Evolutionary conservation across 2,113 vertebrate species (phyloP), one percentile per base, ranked within the genome.

Genomic region (Bufo gargarizans): DNA sequence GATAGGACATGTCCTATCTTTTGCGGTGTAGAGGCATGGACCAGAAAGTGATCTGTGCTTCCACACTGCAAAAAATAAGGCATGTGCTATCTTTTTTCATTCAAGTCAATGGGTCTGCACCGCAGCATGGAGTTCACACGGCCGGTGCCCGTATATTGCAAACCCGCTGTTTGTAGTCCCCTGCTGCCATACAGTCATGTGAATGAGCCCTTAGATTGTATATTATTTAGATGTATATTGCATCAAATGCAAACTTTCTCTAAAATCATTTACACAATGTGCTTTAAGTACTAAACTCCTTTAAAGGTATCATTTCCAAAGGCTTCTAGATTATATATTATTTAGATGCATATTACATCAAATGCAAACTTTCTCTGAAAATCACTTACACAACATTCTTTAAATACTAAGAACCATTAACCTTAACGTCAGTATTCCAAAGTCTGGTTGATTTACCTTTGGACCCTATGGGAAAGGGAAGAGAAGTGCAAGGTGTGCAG

Each of bases 391-490:
- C 74, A 78, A 86, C 6, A 9, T 85, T 82, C 53, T 74, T 90
- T 89, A 87, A 7, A 14, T 59, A 85, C 12, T 85, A 85, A 82
- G 17, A 20, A 74, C 43, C 43, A 16, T 55, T 76, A 45, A 47
- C 43, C 83, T n/a, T 89, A 83, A 86, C 86, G 45, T 90, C 90
- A 89, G 33, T 53, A 22, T 87, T 85, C 91, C 84, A 90, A 90
- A 33, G 88, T 90, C 63, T 86, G 63, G 74, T 33, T 45, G 82
- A 50, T 85, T 86, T 84, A 91, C 90, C 91, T 92, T 92, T 92
- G 90, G 90, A 90, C 90, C 11, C 80, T 63, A 10, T 81, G 88
- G 0, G 49, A 90, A 11, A 87, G 86, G 89, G 19, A 82, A 2
- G 81, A 85, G 88, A 19, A 80, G 50, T 50, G 16, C 90, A 77